A percentile compares a stretch with the other conserved stretches of the same genome.
These are phyloP conservation scores for Caenorhabditis sp. DNA, from an alignment of 2,888 invertebrate genomes.

Conservation along the genomic window DNA sequence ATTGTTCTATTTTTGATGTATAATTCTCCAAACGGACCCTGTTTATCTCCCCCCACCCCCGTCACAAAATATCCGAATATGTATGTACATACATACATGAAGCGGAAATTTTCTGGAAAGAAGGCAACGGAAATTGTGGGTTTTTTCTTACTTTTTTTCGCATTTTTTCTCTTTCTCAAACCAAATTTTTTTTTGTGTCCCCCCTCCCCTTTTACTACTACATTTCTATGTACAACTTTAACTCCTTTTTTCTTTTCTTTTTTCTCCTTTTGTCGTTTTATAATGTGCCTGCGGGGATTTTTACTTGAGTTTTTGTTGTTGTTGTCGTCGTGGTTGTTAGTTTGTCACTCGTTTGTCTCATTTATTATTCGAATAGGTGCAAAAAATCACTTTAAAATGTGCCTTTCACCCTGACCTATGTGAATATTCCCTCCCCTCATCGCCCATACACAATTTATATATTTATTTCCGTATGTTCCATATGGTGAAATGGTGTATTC, in stretches of 20 bases:
- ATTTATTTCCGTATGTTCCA: not conserved
- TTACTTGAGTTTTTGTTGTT: too few relatives aligned
- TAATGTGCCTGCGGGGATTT: too few relatives aligned
- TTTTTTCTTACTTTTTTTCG: not conserved
- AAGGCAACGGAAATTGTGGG: slow-evolving; percentile 1
- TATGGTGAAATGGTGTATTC: not conserved
- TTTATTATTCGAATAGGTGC: too few relatives aligned
- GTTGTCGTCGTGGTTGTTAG: too few relatives aligned
- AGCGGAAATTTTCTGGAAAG: not conserved
- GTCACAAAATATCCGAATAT: not conserved
- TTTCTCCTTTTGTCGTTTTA: too few relatives aligned
- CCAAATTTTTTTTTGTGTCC: not conserved
- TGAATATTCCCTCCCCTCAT: too few relatives aligned
- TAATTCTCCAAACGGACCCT: too few relatives aligned
- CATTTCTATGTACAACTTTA: not conserved
- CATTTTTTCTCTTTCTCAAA: not conserved
- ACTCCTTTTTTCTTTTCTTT: not conserved
- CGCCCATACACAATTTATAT: not conserved
- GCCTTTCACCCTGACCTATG: too few relatives aligned
- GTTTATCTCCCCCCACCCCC: not conserved
- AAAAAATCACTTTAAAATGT: too few relatives aligned
- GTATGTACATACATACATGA: not conserved
- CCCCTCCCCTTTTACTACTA: not conserved
- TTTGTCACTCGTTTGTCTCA: not conserved
- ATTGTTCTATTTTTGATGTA: too few relatives aligned